Conservation (phyloP, 1,140 invertebrate species). For the Aricia agestis region DNA sequence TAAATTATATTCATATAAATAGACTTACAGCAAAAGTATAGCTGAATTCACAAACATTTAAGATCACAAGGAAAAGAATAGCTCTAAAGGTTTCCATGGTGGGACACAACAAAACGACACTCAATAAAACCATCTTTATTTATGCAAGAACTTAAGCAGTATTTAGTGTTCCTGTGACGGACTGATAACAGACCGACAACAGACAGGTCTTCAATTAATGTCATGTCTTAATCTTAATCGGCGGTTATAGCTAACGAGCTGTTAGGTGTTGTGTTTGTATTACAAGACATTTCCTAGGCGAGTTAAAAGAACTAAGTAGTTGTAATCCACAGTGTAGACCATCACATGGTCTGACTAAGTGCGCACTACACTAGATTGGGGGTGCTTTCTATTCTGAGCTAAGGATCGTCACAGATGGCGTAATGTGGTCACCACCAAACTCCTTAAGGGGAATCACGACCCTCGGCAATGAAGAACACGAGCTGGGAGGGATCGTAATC, state of each 20-base stretch:
- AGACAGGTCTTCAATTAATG: constrained; percentile 23
- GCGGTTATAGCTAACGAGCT: background rate
- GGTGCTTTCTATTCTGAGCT: too few relatives aligned
- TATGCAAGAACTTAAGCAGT: background rate
- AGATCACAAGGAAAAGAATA: constrained; percentile 2
- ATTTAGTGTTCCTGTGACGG: constrained; percentile 23
- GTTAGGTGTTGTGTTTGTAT: background rate
- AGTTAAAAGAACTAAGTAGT: background rate
- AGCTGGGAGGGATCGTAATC: too few relatives aligned
- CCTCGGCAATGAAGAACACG: too few relatives aligned
- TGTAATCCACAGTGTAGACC: background rate
- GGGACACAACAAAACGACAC: background rate
- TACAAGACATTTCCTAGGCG: background rate
- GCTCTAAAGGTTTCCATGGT: background rate
- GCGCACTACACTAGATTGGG: too few relatives aligned
- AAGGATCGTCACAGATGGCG: too few relatives aligned
- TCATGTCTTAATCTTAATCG: constrained; percentile 16
- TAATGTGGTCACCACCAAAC: too few relatives aligned
- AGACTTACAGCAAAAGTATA: constrained; percentile 24
- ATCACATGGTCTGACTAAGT: too few relatives aligned
- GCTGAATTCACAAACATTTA: constrained; percentile 15
- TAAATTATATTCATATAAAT: too few relatives aligned
- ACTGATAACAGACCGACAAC: constrained; percentile 24
- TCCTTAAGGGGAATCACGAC: too few relatives aligned
- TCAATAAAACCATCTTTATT: background rate